Conservation (phyloP, 2,888 invertebrate species). For the Lasioglossum calceatum region DNA sequence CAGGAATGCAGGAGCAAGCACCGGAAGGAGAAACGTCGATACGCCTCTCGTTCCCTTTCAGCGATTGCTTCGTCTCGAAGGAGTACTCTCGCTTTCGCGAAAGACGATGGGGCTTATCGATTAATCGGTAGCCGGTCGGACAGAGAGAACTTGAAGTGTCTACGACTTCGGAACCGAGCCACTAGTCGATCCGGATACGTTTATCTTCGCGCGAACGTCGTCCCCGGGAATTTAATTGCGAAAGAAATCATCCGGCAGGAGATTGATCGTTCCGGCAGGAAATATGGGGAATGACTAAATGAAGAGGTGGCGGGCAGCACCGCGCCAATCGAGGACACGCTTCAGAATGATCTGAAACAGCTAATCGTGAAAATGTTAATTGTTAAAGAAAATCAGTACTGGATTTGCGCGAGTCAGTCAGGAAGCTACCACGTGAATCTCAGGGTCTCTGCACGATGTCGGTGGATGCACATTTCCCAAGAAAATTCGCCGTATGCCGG, state of each 20-base stretch:
- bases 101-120: constrained; percentile 64
- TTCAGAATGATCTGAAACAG: no score
- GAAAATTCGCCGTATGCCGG: constrained; percentile 59
- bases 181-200: constrained; percentile 49
- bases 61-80: constrained; percentile 63
- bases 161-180: constrained; percentile 31
- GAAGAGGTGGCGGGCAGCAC: background rate
- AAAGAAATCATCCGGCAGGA: constrained; percentile 28
- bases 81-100: constrained; percentile 68
- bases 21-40: constrained; percentile 61
- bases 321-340: no score
- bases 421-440: background rate
- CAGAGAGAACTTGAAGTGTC: constrained; percentile 39
- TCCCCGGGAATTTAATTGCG: constrained; percentile 25
- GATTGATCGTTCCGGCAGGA: constrained; percentile 48
- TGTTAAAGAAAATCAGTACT: background rate
- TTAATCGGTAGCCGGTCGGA: constrained; percentile 60
- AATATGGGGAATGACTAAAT: constrained; percentile 29
- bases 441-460: background rate
- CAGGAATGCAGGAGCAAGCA: constrained; percentile 39
- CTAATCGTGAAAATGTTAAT: no score
- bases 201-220: constrained; percentile 38
- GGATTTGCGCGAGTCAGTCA: background rate
- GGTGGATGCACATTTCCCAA: constrained; percentile 20
- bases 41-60: constrained; percentile 52